A percentile compares a stretch with the other conserved stretches of the same genome.
Conservation (phyloP, 2,113 vertebrate genomes). For the Suricata suricatta region DNA sequence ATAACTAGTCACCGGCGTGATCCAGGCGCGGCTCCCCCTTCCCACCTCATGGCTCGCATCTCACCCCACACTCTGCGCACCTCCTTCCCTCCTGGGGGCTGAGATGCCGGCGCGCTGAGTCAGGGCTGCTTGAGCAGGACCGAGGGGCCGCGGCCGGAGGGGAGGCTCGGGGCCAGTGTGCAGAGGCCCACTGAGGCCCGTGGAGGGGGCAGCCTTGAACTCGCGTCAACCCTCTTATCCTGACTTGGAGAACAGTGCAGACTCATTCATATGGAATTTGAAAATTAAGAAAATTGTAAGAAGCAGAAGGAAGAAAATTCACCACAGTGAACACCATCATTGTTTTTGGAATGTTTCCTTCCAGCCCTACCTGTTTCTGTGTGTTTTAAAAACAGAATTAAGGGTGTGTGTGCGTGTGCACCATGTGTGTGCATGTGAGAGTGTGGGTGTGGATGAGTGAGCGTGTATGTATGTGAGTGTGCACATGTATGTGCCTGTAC, state of each 20-base stretch:
- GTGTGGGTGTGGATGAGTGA: no score
- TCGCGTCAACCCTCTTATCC: background rate
- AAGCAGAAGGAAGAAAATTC: background rate
- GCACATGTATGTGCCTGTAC: no score
- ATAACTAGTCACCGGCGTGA: background rate
- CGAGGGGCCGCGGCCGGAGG: no score
- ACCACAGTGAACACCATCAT: no score
- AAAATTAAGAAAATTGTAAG: background rate
- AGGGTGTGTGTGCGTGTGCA: background rate
- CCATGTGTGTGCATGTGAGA: no score
- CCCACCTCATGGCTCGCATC: fast-evolving
- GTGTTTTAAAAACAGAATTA: background rate
- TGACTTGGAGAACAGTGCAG: background rate
- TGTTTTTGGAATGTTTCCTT: background rate
- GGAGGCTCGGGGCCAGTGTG: background rate
- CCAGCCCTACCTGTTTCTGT: background rate
- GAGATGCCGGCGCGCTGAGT: background rate
- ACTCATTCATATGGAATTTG: background rate
- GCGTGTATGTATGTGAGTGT: no score
- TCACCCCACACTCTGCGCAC: fast-evolving
- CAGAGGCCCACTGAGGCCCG: background rate
- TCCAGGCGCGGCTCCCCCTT: background rate
- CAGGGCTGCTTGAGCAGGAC: fast-evolving
- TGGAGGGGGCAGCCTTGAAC: fast-evolving
- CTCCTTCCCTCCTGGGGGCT: background rate